Evolutionary conservation across 1,140 invertebrate species (phyloP).

Genomic region (Drosophila persimilis): DNA sequence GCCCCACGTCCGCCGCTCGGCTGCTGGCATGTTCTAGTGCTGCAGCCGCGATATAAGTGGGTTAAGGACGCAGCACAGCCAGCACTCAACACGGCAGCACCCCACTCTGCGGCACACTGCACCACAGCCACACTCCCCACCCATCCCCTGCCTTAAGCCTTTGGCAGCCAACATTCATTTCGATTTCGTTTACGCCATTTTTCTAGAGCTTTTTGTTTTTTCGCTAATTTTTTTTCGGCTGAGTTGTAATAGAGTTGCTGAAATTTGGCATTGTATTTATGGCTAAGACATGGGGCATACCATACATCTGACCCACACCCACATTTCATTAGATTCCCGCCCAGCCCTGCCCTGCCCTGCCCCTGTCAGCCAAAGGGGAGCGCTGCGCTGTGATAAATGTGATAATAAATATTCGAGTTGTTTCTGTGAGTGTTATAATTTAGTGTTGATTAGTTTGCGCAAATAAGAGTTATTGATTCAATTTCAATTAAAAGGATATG

Average conservation of each 20-base stretch:
- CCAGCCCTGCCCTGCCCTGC: slow-evolving; percentile 37
- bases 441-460: slow-evolving; percentile 81
- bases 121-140: slow-evolving; percentile 13
- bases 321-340: slow-evolving; percentile 46
- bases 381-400: slow-evolving; percentile 69
- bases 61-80: slow-evolving; percentile 66
- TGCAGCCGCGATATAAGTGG: slow-evolving; percentile 46
- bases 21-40: slow-evolving; percentile 37
- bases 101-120: not conserved
- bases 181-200: slow-evolving; percentile 45
- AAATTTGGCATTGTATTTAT: slow-evolving; percentile 77
- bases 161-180: slow-evolving; percentile 65
- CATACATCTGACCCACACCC: slow-evolving; percentile 50
- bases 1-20: slow-evolving; percentile 21
- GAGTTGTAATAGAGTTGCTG: slow-evolving; percentile 78
- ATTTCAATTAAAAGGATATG: slow-evolving; percentile 82
- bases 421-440: slow-evolving; percentile 79
- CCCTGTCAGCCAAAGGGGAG: slow-evolving; percentile 47
- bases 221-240: slow-evolving; percentile 47
- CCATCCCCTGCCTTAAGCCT: slow-evolving; percentile 52
- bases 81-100: slow-evolving; percentile 48
- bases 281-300: slow-evolving; percentile 35
- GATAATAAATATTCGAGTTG: slow-evolving; percentile 81
- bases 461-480: slow-evolving; percentile 81
- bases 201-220: slow-evolving; percentile 15